Percentiles rank a stretch among this genome's conserved stretches.
Conservation (phyloP, 2,888 invertebrate genomes). For the Tenthredo scrophulariae region DNA sequence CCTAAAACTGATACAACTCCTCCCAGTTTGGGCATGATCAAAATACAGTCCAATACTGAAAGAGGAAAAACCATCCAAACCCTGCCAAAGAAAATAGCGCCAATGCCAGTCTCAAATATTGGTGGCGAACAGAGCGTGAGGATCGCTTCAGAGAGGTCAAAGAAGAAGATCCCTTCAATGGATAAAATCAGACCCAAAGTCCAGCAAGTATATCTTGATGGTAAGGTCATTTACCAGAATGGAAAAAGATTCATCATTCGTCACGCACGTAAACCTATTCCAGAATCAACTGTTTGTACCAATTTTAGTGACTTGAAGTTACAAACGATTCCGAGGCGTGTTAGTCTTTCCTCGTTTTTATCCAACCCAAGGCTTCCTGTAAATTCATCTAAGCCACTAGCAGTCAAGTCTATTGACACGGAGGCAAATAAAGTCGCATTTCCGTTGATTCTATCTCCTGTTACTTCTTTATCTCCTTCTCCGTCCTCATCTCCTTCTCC, state of each 20-base stretch:
- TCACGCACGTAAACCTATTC: conserved; percentile 30
- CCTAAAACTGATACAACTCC: conserved; percentile 28
- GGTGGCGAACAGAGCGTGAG: conserved; percentile 25
- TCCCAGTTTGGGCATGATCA: conserved; percentile 46
- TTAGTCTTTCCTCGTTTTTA: conserved; percentile 25
- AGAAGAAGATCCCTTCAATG: conserved; percentile 6
- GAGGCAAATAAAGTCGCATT: background rate
- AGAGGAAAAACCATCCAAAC: conserved; percentile 50
- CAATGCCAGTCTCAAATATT: conserved; percentile 6
- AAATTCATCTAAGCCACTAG: conserved; percentile 7
- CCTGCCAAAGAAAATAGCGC: conserved; percentile 52
- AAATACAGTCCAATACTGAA: conserved; percentile 45
- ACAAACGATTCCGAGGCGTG: conserved; percentile 23
- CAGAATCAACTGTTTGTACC: background rate
- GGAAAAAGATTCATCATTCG: conserved; percentile 66
- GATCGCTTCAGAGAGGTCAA: background rate
- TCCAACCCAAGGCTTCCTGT: background rate
- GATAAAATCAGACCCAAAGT: conserved; percentile 33
- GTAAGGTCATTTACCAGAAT: conserved; percentile 63
- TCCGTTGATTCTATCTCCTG: background rate
- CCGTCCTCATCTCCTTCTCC: conserved; percentile 1
- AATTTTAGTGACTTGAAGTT: conserved; percentile 35
- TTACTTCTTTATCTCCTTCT: conserved; percentile 1
- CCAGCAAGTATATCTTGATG: conserved; percentile 54
- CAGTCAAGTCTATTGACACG: background rate